Base-by-base conservation (phyloP, 2,797 vertebrate genomes). In the Poecilia gillii region DNA sequence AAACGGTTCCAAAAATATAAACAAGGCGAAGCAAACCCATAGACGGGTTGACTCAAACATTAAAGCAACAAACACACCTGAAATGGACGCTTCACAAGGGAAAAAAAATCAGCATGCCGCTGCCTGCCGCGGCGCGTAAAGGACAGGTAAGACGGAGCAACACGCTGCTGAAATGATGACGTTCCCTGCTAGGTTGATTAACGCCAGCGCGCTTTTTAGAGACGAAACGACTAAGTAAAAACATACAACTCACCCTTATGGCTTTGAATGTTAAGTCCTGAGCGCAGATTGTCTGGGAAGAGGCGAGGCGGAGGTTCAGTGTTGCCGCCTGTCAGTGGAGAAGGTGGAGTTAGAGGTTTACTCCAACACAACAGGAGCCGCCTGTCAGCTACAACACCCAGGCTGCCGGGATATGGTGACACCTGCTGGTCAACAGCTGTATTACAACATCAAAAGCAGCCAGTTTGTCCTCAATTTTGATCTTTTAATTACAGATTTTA, bases 301-400 rank as follows among this genome's bases (percentile, higher is more conserved):
- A 89, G 86, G 88, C 87, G 91, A 90, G 90, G 85, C 89, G 89
- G 88, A 57, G 87, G 88, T 91, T 85, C 84, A 20, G 88, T 70
- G 86, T 79, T 91, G 90, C 91, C 89, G 92, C 91, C 91, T 92
- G 92, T 92, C 91, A 90, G 81, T 75, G 87, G 78, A 71, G 91
- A 87, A 94, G 88, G 91, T 93, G 89, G 91, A 93, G 90, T 92
- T 91, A 82, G 88, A 91, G 92, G 93, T 94, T 68, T 73, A 91
- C 93, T 92, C 91, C 90, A 91, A 87, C 88, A 92, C 73, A 90
- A 88, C 89, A 91, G 87, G 72, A 28, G 74, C 86, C 59, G 90
- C 87, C 89, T 91, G 91, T 89, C 90, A 90, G 86, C 1, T 74
- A 18, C 72, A 57, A 36, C 79, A 41, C 57, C 47, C 68, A 43